phyloP scores from a whole-genome alignment of 2,888 invertebrate species.

The Conomelus anceps region DNA sequence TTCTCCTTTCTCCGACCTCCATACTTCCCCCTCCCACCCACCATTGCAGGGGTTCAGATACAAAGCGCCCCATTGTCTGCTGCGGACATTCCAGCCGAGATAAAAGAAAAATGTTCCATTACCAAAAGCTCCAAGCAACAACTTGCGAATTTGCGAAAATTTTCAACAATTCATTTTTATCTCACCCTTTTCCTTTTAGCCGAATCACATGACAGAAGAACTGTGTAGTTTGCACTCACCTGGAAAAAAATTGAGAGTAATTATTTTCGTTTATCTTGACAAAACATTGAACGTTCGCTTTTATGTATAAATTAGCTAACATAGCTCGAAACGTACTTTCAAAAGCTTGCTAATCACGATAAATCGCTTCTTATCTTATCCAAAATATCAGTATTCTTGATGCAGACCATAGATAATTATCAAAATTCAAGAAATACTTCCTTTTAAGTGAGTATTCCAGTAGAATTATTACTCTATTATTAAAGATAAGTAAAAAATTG shows the following conservation, averaged over 20 bases:
- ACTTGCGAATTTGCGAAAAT: neutral
- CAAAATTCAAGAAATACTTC: neutral
- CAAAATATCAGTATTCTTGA: neutral
- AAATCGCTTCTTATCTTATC: neutral
- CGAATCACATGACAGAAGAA: neutral
- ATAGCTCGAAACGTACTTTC: neutral
- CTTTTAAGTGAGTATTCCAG: neutral
- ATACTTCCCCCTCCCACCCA: neutral
- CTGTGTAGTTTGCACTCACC: neutral
- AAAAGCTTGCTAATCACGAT: neutral
- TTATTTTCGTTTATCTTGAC: neutral
- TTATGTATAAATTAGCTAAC: neutral
- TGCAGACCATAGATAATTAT: neutral
- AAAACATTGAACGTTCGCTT: neutral
- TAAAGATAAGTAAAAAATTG: neutral
- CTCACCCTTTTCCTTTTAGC: neutral
- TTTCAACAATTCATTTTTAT: neutral
- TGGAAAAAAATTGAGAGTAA: neutral
- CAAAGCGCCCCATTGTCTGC: neutral
- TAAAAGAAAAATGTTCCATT: neutral
- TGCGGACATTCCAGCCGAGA: neutral
- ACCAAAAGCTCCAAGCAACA: neutral
- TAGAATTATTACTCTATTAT: neutral
- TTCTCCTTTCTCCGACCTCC: neutral
- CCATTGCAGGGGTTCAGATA: neutral